Evolutionary conservation across 2,888 invertebrate genomes (phyloP).

Genomic region (Lycaena phlaeas): DNA sequence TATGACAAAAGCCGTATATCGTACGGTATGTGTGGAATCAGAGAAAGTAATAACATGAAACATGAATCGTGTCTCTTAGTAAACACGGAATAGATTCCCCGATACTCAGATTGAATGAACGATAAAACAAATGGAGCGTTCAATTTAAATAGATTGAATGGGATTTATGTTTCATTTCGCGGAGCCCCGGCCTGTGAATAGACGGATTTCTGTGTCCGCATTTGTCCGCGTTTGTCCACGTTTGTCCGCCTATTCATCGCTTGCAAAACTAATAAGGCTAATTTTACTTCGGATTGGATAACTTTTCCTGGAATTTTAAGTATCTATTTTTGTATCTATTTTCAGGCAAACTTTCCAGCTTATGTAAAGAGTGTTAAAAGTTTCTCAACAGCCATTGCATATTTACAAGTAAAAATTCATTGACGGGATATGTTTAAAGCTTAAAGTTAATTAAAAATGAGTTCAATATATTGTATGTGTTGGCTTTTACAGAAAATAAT

Average conservation of each 20-base stretch:
- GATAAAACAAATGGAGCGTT: conserved; percentile 65
- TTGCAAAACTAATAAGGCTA: conserved; percentile 17
- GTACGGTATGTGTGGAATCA: no score
- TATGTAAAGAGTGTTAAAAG: no score
- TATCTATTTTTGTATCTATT: neutral
- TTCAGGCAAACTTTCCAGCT: no score
- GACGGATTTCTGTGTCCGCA: conserved; percentile 9
- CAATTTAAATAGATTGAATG: conserved; percentile 67
- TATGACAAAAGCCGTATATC: no score
- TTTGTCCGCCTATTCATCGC: neutral
- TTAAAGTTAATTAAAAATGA: no score
- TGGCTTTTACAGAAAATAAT: no score
- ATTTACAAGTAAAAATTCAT: no score
- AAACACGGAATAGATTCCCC: conserved; percentile 45
- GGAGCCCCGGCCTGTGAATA: no score
- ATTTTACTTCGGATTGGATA: conserved; percentile 23
- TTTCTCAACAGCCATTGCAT: no score
- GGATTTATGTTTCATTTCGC: conserved; percentile 59
- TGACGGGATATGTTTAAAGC: no score
- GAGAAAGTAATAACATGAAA: neutral
- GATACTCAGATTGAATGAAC: conserved; percentile 52
- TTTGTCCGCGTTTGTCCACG: no score
- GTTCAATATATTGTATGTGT: no score
- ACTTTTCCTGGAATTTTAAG: neutral
- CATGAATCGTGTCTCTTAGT: conserved; percentile 18